Percentiles rank a stretch among this genome's conserved stretches.
phyloP scores from a whole-genome alignment of 1,140 invertebrate genomes.

The Mycetomoellerius zeteki region DNA sequence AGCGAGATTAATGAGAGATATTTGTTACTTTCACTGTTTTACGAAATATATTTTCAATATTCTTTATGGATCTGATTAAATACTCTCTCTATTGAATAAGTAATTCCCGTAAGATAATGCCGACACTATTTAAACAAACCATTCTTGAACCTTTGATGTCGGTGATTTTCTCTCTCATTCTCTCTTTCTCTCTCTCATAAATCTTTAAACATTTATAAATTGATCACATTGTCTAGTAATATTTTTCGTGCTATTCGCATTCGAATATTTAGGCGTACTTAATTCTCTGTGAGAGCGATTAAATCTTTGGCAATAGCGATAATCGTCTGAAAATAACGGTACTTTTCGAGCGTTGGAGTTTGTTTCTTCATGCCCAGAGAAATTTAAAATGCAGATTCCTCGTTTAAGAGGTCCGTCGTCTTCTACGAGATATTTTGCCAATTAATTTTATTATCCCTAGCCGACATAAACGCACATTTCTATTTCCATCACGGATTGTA shows the following conservation, averaged over 20 bases:
- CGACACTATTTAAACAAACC: too few relatives aligned
- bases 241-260: background rate
- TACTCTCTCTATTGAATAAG: background rate
- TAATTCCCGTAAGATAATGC: background rate
- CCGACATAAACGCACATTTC: conserved; percentile 18
- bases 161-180: too few relatives aligned
- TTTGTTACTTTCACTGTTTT: background rate
- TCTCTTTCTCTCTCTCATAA: background rate
- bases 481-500: background rate
- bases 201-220: conserved; percentile 7
- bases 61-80: background rate
- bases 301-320: background rate
- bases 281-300: background rate
- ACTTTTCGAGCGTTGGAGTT: conserved; percentile 36
- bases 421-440: conserved; percentile 74
- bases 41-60: background rate
- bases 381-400: conserved; percentile 81
- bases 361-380: conserved; percentile 53
- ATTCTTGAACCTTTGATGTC: too few relatives aligned
- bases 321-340: background rate
- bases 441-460: conserved; percentile 82
- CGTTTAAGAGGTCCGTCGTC: conserved; percentile 72
- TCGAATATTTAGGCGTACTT: background rate
- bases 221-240: background rate
- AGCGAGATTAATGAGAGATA: too few relatives aligned